Evolutionary conservation across 1,140 invertebrate genomes (phyloP).

Genomic region (Drosophila miranda): DNA sequence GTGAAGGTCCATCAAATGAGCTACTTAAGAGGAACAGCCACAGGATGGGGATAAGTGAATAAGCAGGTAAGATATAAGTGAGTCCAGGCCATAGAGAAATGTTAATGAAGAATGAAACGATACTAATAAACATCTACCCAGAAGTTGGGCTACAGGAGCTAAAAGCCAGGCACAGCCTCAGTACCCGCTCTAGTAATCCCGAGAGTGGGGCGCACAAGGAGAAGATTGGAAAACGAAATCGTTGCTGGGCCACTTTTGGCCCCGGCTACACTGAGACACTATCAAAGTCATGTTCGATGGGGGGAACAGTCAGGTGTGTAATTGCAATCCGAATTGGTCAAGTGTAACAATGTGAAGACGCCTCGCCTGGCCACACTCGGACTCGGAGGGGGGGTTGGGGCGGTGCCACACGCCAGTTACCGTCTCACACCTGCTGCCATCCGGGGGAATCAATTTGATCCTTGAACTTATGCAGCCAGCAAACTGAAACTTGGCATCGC

Average conservation of each 20-base stretch:
- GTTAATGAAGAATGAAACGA: too few relatives aligned
- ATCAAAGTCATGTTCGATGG: slow-evolving; percentile 41
- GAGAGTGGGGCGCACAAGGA: slow-evolving; percentile 5
- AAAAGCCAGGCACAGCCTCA: too few relatives aligned
- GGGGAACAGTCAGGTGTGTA: slow-evolving; percentile 72
- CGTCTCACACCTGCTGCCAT: slow-evolving; percentile 43
- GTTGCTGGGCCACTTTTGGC: slow-evolving; percentile 55
- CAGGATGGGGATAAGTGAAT: too few relatives aligned
- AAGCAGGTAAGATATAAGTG: too few relatives aligned
- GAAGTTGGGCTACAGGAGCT: too few relatives aligned
- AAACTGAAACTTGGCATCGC: slow-evolving; percentile 48
- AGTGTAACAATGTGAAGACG: slow-evolving; percentile 80
- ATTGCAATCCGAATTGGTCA: slow-evolving; percentile 78
- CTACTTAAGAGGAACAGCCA: too few relatives aligned
- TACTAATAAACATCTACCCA: too few relatives aligned
- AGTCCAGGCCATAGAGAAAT: too few relatives aligned
- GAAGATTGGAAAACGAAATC: slow-evolving; percentile 59
- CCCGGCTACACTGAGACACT: neutral
- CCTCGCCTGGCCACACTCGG: slow-evolving; percentile 15
- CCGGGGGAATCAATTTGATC: slow-evolving; percentile 69
- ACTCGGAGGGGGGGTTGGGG: neutral
- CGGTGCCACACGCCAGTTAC: neutral
- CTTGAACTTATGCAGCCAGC: slow-evolving; percentile 74
- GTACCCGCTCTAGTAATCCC: too few relatives aligned
- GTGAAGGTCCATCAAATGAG: slow-evolving; percentile 23